These are phyloP conservation scores for Ligdia adustata DNA, from an alignment of 2,888 invertebrate species.

Conservation along the genomic window DNA sequence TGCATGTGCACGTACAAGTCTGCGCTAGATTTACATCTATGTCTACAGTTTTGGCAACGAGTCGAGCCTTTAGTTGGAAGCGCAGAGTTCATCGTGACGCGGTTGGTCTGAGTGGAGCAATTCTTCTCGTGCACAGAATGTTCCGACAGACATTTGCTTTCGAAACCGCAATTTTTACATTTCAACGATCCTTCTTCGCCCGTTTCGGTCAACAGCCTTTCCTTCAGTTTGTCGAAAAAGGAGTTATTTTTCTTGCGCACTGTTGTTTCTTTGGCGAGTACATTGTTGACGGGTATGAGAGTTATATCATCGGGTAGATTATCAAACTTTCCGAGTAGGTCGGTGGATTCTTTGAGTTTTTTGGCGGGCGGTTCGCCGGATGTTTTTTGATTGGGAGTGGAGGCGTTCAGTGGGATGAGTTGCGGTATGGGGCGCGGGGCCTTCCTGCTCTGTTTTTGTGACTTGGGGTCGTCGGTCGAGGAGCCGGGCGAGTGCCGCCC, in stretches of 20 bases:
- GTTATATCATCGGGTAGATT: constrained; percentile 59
- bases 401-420: constrained; percentile 87
- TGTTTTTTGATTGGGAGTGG: constrained; percentile 71
- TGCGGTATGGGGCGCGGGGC: constrained; percentile 88
- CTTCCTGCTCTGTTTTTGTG: constrained; percentile 62
- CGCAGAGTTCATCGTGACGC: constrained; percentile 61
- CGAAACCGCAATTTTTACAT: constrained; percentile 89
- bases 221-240: constrained; percentile 92
- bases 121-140: constrained; percentile 90
- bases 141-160: constrained; percentile 92
- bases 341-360: constrained; percentile 63
- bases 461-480: constrained; percentile 56
- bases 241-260: constrained; percentile 87
- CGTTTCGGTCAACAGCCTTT: constrained; percentile 87
- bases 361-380: constrained; percentile 72
- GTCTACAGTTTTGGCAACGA: constrained; percentile 93
- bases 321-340: constrained; percentile 45
- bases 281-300: constrained; percentile 53
- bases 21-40: constrained; percentile 92
- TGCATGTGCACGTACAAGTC: constrained; percentile 91
- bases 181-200: constrained; percentile 86
- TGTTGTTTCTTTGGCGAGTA: constrained; percentile 55
- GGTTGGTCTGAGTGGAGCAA: constrained; percentile 81
- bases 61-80: constrained; percentile 86
- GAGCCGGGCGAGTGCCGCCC: constrained; percentile 50